Base-by-base conservation (phyloP, 2,113 vertebrate species). In the Hippocampus guttulatus region DNA sequence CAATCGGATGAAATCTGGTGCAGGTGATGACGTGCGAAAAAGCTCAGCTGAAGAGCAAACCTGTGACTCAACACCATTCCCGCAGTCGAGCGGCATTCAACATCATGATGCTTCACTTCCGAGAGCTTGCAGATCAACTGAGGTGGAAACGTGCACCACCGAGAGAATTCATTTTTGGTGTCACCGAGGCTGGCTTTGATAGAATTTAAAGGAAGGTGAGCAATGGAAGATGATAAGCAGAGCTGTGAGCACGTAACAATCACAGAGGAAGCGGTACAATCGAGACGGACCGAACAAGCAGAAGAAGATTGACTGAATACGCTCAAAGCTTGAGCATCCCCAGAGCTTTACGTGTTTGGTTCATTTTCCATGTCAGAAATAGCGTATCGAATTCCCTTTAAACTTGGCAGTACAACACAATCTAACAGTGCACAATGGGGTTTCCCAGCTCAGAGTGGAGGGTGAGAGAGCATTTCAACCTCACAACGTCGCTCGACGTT, bases 371-470 rank as follows among this genome's bases (percentile, higher is more conserved):
- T 86, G 77, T 85, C 78, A 81, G 82, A 80, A 88, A 85, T 79
- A 91, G 86, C 85, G 92, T 95, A 93, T 95, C 93, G 93, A 95
- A 94, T 91, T 96, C 95, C 95, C 95, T 96, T 97, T 97, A 91
- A 93, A 92, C 94, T 95, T 96, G 95, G 97, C 95, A 98, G 95
- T 97, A 96, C 92, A 93, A 93, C 91, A 95, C 93, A 96, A 95
- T 94, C 92, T 95, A 64, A 64, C 62, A 96, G 95, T 97, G 96
- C 95, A 97, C 95, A 93, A 93, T 87, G 92, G 92, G 93, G 79
- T 93, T 90, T 92, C 86, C 87, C 75, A 88, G 93, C 92, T 93
- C 92, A 84, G 93, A 91, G 81, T 91, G 91, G 92, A 89, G 84
- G 78, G 87, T 38, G 33, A 82, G 75, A 83, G 75, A 78, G 79